A percentile compares a stretch with the other conserved stretches of the same genome.
These are phyloP conservation scores for Sialia sialis DNA, from an alignment of 2,113 vertebrate genomes.

Conservation along the genomic window DNA sequence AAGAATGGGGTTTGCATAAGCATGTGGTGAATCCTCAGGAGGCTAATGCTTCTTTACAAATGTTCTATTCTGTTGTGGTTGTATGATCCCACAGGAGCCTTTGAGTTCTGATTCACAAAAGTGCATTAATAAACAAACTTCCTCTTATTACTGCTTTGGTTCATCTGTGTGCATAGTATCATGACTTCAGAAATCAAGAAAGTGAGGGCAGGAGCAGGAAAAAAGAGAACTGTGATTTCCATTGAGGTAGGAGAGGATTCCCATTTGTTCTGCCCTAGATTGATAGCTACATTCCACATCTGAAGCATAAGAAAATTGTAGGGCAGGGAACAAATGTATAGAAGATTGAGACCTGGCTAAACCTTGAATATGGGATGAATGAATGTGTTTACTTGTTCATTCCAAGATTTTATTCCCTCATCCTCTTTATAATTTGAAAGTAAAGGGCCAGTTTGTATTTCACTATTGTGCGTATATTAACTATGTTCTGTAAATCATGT, in stretches of 20 bases:
- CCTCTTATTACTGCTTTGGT: background rate
- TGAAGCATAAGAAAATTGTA: background rate
- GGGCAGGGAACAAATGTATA: background rate
- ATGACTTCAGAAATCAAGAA: background rate
- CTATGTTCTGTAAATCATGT: background rate
- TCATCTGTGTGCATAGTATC: background rate
- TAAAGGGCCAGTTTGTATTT: background rate
- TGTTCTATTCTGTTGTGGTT: background rate
- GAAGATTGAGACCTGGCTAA: background rate
- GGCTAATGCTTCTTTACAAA: background rate
- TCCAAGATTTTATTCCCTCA: background rate
- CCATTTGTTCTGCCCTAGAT: background rate
- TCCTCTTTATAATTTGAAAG: background rate
- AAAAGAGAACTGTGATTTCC: background rate
- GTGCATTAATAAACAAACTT: background rate
- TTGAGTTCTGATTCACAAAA: background rate
- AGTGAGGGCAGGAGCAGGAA: accelerated
- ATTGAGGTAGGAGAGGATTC: background rate
- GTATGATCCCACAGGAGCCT: background rate
- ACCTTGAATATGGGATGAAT: background rate
- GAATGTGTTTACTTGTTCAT: background rate
- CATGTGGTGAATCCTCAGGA: background rate
- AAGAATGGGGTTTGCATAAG: background rate
- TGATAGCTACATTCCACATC: background rate
- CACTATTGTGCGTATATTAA: background rate